These are phyloP conservation scores for Gavialis gangeticus DNA, from an alignment of 2,113 vertebrate genomes.

Conservation along the genomic window DNA sequence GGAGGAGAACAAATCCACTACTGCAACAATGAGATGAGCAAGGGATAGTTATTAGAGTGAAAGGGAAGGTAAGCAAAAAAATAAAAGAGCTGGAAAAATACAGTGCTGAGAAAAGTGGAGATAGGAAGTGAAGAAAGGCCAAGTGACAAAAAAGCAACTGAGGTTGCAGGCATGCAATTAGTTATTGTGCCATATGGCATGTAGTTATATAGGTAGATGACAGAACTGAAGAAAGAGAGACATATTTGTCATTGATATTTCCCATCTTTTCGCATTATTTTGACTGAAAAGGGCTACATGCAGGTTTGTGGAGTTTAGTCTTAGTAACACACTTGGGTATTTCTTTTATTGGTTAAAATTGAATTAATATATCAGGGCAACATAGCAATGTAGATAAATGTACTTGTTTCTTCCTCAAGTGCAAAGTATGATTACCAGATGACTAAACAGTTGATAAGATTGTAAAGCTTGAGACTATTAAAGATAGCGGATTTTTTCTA, in stretches of 20 bases:
- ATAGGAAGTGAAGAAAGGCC: background rate
- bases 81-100: background rate
- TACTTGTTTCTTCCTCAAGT: background rate
- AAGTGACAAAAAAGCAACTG: background rate
- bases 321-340: background rate
- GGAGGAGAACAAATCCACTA: background rate
- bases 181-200: background rate
- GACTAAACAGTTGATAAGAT: background rate
- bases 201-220: background rate
- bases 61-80: background rate
- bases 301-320: background rate
- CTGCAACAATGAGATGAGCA: background rate
- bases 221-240: background rate
- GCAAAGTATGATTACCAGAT: background rate
- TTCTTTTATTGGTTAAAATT: background rate
- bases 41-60: background rate
- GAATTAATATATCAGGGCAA: background rate
- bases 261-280: background rate
- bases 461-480: background rate
- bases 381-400: background rate
- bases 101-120: background rate
- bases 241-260: background rate
- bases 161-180: background rate
- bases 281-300: background rate
- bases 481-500: background rate